Conservation (phyloP, 2,797 vertebrate genomes). For the Takifugu rubripes region DNA sequence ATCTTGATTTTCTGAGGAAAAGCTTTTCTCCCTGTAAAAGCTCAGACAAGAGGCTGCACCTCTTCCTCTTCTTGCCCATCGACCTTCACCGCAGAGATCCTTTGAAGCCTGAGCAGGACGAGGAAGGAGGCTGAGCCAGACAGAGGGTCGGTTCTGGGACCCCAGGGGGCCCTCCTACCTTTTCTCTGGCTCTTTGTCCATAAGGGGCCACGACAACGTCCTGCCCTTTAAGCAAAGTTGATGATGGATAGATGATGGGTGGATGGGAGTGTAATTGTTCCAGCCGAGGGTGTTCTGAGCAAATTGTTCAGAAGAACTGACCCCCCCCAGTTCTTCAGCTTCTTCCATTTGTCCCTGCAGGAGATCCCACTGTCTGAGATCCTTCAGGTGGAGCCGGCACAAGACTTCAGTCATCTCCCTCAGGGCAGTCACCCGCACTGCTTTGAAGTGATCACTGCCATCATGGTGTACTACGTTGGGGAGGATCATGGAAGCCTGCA, state of each 20-base stretch:
- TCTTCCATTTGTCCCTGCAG: slow-evolving; percentile 54
- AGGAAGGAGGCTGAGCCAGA: too few relatives aligned
- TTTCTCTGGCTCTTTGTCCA: slow-evolving; percentile 41
- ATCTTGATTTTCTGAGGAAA: neutral
- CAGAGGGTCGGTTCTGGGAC: slow-evolving; percentile 1
- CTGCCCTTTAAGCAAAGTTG: slow-evolving; percentile 53
- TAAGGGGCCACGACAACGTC: slow-evolving; percentile 14
- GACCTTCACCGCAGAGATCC: slow-evolving; percentile 37
- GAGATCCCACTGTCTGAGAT: slow-evolving; percentile 95
- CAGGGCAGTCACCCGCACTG: slow-evolving; percentile 87
- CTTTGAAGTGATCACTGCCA: slow-evolving; percentile 91
- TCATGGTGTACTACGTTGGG: slow-evolving; percentile 89
- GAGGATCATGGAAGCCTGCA: slow-evolving; percentile 76
- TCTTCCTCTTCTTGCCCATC: slow-evolving; percentile 7
- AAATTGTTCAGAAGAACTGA: slow-evolving; percentile 31
- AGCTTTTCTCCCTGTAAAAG: neutral
- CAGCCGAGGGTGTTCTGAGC: slow-evolving; percentile 16
- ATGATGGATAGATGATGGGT: slow-evolving; percentile 25
- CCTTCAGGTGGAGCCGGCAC: slow-evolving; percentile 84
- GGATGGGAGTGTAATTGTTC: neutral
- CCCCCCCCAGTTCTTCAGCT: slow-evolving; percentile 11
- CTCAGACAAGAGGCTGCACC: slow-evolving; percentile 3
- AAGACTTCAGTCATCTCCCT: slow-evolving; percentile 79
- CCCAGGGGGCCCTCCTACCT: slow-evolving; percentile 21
- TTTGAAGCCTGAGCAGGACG: slow-evolving; percentile 28